Percentiles rank a stretch among this genome's conserved stretches.
Conservation (phyloP, 2,113 vertebrate genomes). For the Heliornis fulica region DNA sequence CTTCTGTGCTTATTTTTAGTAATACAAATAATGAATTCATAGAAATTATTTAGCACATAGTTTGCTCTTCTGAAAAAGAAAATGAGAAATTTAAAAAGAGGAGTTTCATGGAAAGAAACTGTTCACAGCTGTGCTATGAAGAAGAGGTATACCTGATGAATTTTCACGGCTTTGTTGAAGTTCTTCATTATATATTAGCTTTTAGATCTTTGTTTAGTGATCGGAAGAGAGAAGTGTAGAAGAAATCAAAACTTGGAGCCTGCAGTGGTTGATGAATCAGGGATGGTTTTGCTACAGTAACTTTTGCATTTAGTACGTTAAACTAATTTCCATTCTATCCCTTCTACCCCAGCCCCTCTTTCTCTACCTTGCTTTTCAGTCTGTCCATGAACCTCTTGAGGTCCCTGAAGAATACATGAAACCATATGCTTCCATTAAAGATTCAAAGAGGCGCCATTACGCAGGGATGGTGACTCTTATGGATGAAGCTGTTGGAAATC, state of each 20-base stretch:
- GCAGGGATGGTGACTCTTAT: conserved; percentile 93
- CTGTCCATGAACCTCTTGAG: conserved; percentile 88
- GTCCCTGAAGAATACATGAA: conserved; percentile 85
- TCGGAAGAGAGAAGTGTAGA: neutral
- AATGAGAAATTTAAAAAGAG: neutral
- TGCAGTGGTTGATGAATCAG: neutral
- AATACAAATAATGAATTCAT: neutral
- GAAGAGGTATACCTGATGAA: neutral
- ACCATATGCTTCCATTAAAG: conserved; percentile 84
- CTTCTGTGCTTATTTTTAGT: neutral
- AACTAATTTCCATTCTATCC: neutral
- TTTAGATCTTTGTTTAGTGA: too few species aligned
- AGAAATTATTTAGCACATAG: neutral
- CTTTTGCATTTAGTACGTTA: neutral
- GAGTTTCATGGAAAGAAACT: neutral
- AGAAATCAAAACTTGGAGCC: neutral
- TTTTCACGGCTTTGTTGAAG: neutral
- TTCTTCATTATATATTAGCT: too few species aligned
- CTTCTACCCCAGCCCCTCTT: conserved; percentile 86
- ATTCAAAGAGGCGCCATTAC: conserved; percentile 78
- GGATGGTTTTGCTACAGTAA: neutral
- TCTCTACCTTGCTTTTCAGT: conserved; percentile 91
- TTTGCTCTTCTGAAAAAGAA: neutral
- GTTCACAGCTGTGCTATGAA: neutral
- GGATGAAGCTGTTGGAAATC: conserved; percentile 95